Base-by-base conservation (phyloP, 2,113 vertebrate species). In the Catharus bicknelli region DNA sequence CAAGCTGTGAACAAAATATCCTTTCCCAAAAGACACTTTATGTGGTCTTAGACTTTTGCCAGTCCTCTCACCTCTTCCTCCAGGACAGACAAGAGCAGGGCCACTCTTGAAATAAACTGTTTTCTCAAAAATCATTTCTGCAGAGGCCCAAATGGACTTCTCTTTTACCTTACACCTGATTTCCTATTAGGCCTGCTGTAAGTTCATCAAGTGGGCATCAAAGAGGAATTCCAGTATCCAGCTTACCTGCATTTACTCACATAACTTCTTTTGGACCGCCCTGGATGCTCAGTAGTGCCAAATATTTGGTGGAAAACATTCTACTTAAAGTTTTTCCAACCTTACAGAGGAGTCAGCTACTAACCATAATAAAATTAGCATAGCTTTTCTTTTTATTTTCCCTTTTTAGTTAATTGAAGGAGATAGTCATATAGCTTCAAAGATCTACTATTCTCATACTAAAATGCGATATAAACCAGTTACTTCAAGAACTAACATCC, bases 341-440 rank as follows among this genome's bases (percentile, higher is more conserved):
- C 23, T 68, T 73, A 62, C 75, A 73, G 10, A 79, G 42, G 11
- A 82, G 20, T 11, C 61, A 90, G 38, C 6, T 53, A 64, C 36
- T 58, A 75, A 47, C 3, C 25, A 40, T 29, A 62, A 21, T 8
- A 73, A 82, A 90, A 61, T 36, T 2, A 76, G 13, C 19, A 80
- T 0, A 45, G 13, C 4, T 88, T 16, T 43, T 63, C 1, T 10
- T n/a, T 6, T 36, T 36, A 36, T 19, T 23, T 48, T 25, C 1
- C 2, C 54, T 58, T 11, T 34, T 75, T 40, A 70, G 6, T 48
- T 64, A 76, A 36, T 16, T 4, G 27, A 17, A 83, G 10, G 34
- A 75, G 11, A 67, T 15, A 14, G 13, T 73, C 32, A 16, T 0
- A n/a, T 20, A 68, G 77, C 66, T 54, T 64, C n/a, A 76, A 30